Percentiles rank a stretch among this genome's conserved stretches.
These are phyloP conservation scores for Drosophila antonietae DNA, from an alignment of 2,888 invertebrate genomes.

Conservation along the genomic window DNA sequence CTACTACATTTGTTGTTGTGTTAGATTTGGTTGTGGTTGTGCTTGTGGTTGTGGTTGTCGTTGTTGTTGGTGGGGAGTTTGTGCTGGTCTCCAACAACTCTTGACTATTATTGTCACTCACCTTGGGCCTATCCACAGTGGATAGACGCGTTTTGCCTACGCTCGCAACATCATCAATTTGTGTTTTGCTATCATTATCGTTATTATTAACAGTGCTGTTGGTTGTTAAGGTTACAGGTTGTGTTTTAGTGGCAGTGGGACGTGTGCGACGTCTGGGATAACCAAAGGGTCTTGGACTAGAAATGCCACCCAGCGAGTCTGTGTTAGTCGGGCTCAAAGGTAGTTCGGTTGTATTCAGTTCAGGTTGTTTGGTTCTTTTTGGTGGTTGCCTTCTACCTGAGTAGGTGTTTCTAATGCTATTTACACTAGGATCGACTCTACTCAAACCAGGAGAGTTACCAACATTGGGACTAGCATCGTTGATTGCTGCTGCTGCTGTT, in stretches of 20 bases:
- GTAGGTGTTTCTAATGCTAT: constrained; percentile 68
- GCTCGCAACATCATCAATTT: constrained; percentile 58
- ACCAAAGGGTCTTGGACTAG: constrained; percentile 86
- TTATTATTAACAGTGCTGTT: constrained; percentile 31
- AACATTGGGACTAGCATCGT: constrained; percentile 77
- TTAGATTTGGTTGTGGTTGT: constrained; percentile 30
- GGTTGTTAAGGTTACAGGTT: constrained; percentile 49
- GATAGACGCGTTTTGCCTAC: constrained; percentile 65
- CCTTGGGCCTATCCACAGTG: constrained; percentile 81
- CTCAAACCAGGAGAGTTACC: constrained; percentile 63
- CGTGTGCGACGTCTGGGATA: constrained; percentile 85
- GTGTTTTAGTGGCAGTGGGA: constrained; percentile 74
- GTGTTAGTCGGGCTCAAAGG: constrained; percentile 74
- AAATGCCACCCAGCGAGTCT: constrained; percentile 76
- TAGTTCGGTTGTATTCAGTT: constrained; percentile 59
- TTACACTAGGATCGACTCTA: constrained; percentile 67
- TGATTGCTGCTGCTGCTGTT: constrained; percentile 29
- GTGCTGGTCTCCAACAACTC: constrained; percentile 46
- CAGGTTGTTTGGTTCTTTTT: constrained; percentile 47
- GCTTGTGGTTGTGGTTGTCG: constrained; percentile 27
- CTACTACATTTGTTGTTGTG: constrained; percentile 38
- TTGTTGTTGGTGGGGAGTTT: constrained; percentile 41
- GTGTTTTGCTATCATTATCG: constrained; percentile 43
- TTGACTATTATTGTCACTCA: constrained; percentile 81
- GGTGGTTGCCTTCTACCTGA: constrained; percentile 73